A percentile compares a stretch with the other conserved stretches of the same genome.
Conservation (phyloP, 2,113 vertebrate genomes). For the Chroicocephalus ridibundus region DNA sequence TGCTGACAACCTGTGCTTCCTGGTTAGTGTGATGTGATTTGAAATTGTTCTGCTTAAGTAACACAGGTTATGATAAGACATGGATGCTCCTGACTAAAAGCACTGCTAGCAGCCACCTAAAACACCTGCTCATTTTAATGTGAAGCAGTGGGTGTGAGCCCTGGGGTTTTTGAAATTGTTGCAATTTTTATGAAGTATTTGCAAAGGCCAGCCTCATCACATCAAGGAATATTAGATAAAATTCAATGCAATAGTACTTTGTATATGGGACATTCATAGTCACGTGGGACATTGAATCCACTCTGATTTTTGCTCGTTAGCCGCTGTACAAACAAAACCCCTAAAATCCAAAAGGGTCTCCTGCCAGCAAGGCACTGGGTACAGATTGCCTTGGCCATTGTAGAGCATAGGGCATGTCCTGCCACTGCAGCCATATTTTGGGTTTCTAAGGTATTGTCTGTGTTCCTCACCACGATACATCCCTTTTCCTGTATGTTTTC, state of each 20-base stretch:
- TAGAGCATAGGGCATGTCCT: background rate
- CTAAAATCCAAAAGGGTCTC: background rate
- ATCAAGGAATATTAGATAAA: background rate
- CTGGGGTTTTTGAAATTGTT: background rate
- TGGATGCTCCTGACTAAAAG: background rate
- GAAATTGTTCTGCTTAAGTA: constrained; percentile 16
- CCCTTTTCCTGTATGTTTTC: background rate
- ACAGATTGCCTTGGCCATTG: background rate
- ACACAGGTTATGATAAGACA: constrained; percentile 28
- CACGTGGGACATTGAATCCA: background rate
- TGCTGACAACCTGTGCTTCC: constrained; percentile 36
- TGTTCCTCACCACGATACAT: background rate
- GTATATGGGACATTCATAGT: background rate
- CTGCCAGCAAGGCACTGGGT: background rate
- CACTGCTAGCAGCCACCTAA: background rate
- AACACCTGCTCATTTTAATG: background rate
- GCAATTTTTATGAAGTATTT: background rate
- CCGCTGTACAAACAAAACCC: background rate
- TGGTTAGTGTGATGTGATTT: constrained; percentile 24
- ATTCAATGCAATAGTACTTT: background rate
- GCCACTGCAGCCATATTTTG: background rate
- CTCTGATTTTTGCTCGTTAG: background rate
- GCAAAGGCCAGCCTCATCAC: background rate
- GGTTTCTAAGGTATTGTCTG: background rate
- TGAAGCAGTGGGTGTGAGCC: background rate